phyloP scores from a whole-genome alignment of 2,113 vertebrate genomes.

The Sterrhoptilus dennistouni region DNA sequence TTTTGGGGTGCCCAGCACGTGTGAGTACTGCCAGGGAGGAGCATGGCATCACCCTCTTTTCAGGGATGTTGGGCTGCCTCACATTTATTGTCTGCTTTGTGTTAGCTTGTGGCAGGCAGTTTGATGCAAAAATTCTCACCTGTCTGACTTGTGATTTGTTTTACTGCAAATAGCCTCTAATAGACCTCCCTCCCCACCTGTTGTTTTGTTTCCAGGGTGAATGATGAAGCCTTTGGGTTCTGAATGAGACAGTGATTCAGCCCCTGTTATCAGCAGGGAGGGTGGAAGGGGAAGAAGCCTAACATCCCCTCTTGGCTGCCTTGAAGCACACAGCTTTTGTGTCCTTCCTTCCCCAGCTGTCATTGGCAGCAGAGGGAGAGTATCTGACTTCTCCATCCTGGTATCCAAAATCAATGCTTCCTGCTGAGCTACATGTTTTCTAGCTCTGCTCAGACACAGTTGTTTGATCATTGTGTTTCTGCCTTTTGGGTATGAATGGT shows the following conservation, averaged over 20 bases:
- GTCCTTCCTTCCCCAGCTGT: neutral
- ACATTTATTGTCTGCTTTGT: neutral
- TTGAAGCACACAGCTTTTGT: neutral
- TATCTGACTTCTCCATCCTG: neutral
- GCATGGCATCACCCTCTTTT: neutral
- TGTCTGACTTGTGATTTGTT: neutral
- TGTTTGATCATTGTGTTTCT: conserved; percentile 46
- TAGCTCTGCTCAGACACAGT: neutral
- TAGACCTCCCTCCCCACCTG: neutral
- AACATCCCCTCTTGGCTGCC: neutral
- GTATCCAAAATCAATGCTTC: conserved; percentile 50
- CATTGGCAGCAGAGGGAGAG: neutral
- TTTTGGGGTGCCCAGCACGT: neutral
- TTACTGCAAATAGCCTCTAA: neutral
- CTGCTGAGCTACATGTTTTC: conserved; percentile 32
- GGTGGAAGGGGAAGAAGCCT: neutral
- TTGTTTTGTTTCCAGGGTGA: neutral
- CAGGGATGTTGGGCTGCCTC: neutral
- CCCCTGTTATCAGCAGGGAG: neutral
- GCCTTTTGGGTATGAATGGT: neutral
- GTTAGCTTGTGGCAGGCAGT: neutral
- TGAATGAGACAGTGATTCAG: neutral
- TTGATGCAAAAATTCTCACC: neutral
- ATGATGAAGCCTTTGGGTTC: neutral
- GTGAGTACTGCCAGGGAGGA: neutral